Conservation (phyloP, 2,113 vertebrate species). For the Anarrhichthys ocellatus region DNA sequence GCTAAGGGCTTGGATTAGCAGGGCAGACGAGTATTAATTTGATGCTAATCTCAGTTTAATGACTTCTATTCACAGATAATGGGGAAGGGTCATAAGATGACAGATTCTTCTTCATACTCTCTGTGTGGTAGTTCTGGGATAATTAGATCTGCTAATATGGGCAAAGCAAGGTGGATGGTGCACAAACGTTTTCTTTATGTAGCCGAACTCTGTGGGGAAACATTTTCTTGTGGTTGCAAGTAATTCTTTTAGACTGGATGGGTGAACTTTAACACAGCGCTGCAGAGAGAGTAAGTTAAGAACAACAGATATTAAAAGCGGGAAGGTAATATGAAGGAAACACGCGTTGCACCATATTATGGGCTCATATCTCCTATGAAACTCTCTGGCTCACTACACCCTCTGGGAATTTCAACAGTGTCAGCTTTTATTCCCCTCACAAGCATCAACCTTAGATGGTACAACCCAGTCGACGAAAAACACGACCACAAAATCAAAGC, state of each 20-base stretch:
- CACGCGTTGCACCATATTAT: neutral
- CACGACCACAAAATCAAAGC: slow-evolving; percentile 8
- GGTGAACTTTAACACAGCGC: neutral
- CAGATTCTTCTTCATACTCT: slow-evolving; percentile 42
- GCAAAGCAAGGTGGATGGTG: neutral
- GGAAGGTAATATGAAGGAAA: neutral
- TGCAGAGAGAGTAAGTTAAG: neutral
- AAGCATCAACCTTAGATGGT: slow-evolving; percentile 2
- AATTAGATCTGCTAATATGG: slow-evolving; percentile 44
- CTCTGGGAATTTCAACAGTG: slow-evolving; percentile 9
- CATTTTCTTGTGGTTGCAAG: slow-evolving; percentile 7
- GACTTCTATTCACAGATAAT: slow-evolving; percentile 69
- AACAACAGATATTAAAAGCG: neutral
- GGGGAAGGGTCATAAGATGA: slow-evolving; percentile 53
- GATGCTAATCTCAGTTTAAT: slow-evolving; percentile 73
- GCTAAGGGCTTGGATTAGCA: slow-evolving; percentile 56
- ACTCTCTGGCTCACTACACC: neutral
- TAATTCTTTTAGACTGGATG: neutral
- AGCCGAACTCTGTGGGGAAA: neutral
- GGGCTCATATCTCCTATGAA: neutral
- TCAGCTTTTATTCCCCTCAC: slow-evolving; percentile 5
- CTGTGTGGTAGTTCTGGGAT: slow-evolving; percentile 52
- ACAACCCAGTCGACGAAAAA: slow-evolving; percentile 10
- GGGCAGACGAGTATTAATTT: slow-evolving; percentile 59
- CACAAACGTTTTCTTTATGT: neutral